Base-by-base conservation (phyloP, 64 coral and sea anemone genomes). In the Montipora sp. region DNA sequence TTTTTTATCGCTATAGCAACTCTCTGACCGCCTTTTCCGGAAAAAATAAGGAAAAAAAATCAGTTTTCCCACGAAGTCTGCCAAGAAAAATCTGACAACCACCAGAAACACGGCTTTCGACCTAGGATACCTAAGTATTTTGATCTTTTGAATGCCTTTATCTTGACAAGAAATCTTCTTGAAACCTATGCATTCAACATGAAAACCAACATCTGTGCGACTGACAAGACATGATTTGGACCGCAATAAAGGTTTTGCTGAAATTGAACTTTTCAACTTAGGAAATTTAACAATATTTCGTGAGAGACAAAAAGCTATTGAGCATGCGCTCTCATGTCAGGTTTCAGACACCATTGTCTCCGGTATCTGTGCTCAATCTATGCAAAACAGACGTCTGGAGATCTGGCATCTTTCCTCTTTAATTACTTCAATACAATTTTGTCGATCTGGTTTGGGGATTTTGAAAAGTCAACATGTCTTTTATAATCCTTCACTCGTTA, bases 401-500 rank as follows among this genome's bases (percentile, higher is more conserved):
- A 57, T 57, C 53, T 57, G 53, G 36, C 36, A 36, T 57, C 6
- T 57, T 36, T 57, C 53, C 3, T 8, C 53, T 57, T 72, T 2
- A 21, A 69, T 85, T 71, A 13, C 21, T 14, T 46, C 22, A 69
- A 48, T 69, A 72, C 43, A 49, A 69, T 70, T 13, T 16, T 85
- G 66, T 85, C 0, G 19, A 46, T 20, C 45, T 51, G 15, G 47
- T 19, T 47, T 71, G 51, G 51, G 22, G 18, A 84, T 18, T 47
- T 92, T 7, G 1, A 16, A 49, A 59, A 84, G 69, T 92, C 80
- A 84, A 92, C 80, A 85, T 75, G 45, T 84, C 84, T 45, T 13
- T 50, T 45, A 1, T 77, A 92, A 92, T 92, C 80, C 51, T 22
- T 48, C 75, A 47, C n/a, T 80, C 79, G 90, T 91, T 91, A 91